Conservation (phyloP, 2,888 invertebrate species). For the Ethmia dodecea region DNA sequence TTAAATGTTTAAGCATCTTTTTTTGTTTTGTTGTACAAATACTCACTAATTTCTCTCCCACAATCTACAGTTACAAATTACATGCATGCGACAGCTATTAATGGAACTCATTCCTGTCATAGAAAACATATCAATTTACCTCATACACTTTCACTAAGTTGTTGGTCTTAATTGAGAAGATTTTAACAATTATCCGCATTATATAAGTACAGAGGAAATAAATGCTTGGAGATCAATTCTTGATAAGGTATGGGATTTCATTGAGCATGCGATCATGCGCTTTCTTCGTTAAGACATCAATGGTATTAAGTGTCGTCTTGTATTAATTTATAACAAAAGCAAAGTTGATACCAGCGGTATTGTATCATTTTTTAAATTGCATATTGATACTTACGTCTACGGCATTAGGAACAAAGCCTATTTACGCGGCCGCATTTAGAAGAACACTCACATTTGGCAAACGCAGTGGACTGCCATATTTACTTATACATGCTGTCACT, state of each 20-base stretch:
- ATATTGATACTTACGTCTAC: constrained; percentile 14
- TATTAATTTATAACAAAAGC: constrained; percentile 26
- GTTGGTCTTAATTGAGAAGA: background rate
- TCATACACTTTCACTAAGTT: background rate
- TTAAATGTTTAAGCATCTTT: no score
- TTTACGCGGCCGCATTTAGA: background rate
- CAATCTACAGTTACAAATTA: no score
- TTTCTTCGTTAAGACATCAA: constrained; percentile 22
- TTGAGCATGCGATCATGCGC: constrained; percentile 12
- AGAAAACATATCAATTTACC: no score
- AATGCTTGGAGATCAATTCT: constrained; percentile 18
- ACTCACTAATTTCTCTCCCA: no score
- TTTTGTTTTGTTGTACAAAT: no score
- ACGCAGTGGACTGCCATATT: constrained; percentile 26
- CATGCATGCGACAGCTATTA: no score
- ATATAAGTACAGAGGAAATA: constrained; percentile 17
- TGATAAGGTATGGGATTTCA: constrained; percentile 17
- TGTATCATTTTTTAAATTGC: constrained; percentile 3
- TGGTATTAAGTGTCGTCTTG: constrained; percentile 32
- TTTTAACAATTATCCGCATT: constrained; percentile 6
- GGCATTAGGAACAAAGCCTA: constrained; percentile 5
- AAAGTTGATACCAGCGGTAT: constrained; percentile 7
- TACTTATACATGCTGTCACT: constrained; percentile 34
- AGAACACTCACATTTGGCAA: background rate
- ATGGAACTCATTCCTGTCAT: no score